phyloP scores from a whole-genome alignment of 2,888 invertebrate genomes.

The Zygothrica quintamaculata region DNA sequence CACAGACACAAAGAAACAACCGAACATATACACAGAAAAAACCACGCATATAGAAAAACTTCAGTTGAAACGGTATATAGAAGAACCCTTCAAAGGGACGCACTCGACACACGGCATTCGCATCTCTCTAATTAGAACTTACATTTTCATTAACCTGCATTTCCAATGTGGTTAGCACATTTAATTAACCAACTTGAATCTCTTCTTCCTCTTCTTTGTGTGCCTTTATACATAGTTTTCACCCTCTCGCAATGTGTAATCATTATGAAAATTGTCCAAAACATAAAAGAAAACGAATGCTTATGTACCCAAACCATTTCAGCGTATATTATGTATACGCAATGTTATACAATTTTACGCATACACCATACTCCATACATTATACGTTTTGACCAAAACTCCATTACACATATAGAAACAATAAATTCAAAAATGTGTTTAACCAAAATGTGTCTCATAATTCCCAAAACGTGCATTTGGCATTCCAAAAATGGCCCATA shows the following conservation, averaged over 20 bases:
- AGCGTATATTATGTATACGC: constrained; percentile 28
- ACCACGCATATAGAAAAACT: neutral
- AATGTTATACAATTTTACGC: constrained; percentile 15
- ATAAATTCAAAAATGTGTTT: constrained; percentile 59
- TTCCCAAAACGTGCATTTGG: constrained; percentile 62
- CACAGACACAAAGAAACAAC: neutral
- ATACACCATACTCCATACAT: constrained; percentile 40
- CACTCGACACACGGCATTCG: neutral
- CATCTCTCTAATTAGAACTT: constrained; percentile 32
- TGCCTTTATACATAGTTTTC: neutral
- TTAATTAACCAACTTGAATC: constrained; percentile 29
- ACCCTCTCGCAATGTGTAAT: neutral
- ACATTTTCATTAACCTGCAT: constrained; percentile 55
- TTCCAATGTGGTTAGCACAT: constrained; percentile 21
- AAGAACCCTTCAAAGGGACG: neutral
- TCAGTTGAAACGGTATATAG: neutral
- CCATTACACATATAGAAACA: constrained; percentile 17
- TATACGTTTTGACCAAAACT: neutral
- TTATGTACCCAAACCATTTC: no score
- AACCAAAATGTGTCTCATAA: constrained; percentile 46
- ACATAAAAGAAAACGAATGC: constrained; percentile 10
- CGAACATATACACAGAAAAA: no score
- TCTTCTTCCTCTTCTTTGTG: neutral
- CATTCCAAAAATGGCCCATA: constrained; percentile 51
- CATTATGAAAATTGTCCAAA: neutral